Base-by-base conservation (phyloP, 2,888 invertebrate genomes). In the Apamea sordens region DNA sequence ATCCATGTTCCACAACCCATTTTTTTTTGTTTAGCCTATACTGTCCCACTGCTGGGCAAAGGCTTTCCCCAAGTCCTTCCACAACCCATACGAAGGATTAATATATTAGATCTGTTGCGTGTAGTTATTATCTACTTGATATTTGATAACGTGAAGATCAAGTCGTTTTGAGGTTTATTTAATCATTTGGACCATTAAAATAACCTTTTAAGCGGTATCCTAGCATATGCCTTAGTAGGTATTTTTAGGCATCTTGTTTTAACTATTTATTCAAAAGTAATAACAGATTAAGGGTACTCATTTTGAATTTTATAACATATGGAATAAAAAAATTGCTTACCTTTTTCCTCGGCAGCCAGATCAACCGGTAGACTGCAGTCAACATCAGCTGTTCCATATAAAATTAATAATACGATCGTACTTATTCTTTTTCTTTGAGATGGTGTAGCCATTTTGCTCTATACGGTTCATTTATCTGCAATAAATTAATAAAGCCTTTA, bases 351-450 rank as follows among this genome's bases (percentile, higher is more conserved):
- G 44, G 95, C 91, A 78, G 96, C 94, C 83, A 97, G 90, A 85
- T 97, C 96, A 56, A 97, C 94, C 7, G 96, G 96, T 86, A 97
- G 88, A 90, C 96, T 97, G 88, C 93, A 92, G 83, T 92, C 82
- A 89, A 96, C 94, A 96, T 96, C 96, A 96, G 95, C 96, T 96
- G 91, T 94, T 93, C 95, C 96, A 94, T 93, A 96, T 93, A 96
- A 94, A 93, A 96, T 95, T 90, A 95, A 93, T 90, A 95, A 91
- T 90, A 94, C 90, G 86, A 95, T 93, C 89, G 93, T 92, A 91
- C 91, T 93, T 93, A 93, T 92, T 91, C 92, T 93, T 93, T 94
- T 93, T 95, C 95, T 93, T 94, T 92, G 93, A 93, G 93, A 93
- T 92, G 90, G 88, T 90, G 90, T 90, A 90, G 89, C 93, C 96